phyloP scores from a whole-genome alignment of 2,797 vertebrate genomes.

The Ctenosaura bakeri region DNA sequence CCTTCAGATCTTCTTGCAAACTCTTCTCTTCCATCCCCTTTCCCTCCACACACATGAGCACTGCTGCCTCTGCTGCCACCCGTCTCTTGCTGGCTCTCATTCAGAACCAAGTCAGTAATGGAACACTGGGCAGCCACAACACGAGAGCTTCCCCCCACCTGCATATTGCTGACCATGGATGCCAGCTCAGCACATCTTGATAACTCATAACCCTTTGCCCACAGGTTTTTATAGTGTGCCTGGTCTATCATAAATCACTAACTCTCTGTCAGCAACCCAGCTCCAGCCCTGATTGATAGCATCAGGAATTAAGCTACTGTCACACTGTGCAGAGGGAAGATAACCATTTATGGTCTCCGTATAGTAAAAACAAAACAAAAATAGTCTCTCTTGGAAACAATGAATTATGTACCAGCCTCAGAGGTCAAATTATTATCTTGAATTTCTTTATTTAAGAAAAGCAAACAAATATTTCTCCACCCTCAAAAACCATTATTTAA shows the following conservation, averaged over 20 bases:
- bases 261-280: conserved; percentile 66
- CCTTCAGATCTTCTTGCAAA: conserved; percentile 68
- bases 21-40: conserved; percentile 9
- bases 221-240: conserved; percentile 76
- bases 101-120: conserved; percentile 66
- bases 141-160: not conserved
- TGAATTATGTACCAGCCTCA: conserved; percentile 20
- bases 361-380: conserved; percentile 65
- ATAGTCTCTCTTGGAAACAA: conserved; percentile 52
- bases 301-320: conserved; percentile 71
- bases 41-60: not conserved
- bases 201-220: conserved; percentile 72
- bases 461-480: conserved; percentile 20
- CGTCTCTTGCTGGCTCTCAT: not conserved
- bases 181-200: conserved; percentile 78
- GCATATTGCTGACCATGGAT: conserved; percentile 69
- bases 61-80: not conserved
- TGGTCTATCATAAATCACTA: conserved; percentile 75
- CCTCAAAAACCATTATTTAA: conserved; percentile 17
- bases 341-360: conserved; percentile 54
- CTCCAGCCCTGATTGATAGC: conserved; percentile 71
- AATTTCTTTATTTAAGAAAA: conserved; percentile 58
- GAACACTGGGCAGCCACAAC: conserved; percentile 59
- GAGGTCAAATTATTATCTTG: conserved; percentile 55
- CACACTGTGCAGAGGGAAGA: conserved; percentile 58